Conservation (phyloP, 2,113 vertebrate species). For the Amazona guildingii region DNA sequence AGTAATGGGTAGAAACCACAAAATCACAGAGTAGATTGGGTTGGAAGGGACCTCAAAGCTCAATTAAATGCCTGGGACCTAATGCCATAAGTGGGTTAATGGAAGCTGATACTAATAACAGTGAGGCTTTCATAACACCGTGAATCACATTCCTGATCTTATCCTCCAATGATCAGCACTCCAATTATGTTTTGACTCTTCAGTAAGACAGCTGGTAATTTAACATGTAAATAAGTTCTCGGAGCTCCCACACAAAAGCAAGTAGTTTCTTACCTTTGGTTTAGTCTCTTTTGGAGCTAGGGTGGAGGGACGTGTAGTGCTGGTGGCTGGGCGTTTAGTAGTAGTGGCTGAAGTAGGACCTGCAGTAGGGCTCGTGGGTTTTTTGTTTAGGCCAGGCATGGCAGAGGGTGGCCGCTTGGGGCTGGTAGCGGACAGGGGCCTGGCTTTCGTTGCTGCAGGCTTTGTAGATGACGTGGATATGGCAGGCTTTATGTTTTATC, state of each 20-base stretch:
- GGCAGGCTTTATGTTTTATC: conserved; percentile 72
- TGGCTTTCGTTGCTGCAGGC: conserved; percentile 75
- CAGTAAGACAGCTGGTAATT: fast-evolving
- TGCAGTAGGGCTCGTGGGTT: conserved; percentile 75
- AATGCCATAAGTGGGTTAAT: fast-evolving
- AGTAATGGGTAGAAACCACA: neutral
- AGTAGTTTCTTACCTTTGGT: conserved; percentile 82
- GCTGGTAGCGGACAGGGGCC: conserved; percentile 61
- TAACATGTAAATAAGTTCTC: fast-evolving
- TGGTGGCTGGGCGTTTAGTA: conserved; percentile 70
- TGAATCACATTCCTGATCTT: fast-evolving
- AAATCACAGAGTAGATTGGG: neutral
- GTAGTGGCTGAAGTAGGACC: conserved; percentile 57
- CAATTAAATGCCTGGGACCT: neutral
- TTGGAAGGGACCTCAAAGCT: neutral
- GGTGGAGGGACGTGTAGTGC: conserved; percentile 58
- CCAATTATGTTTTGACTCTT: fast-evolving
- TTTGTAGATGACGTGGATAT: conserved; percentile 72
- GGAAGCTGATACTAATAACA: neutral
- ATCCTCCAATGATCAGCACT: fast-evolving
- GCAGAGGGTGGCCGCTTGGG: conserved; percentile 78
- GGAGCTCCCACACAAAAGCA: neutral
- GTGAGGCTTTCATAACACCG: fast-evolving
- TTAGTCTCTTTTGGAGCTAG: conserved; percentile 76
- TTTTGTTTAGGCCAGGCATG: conserved; percentile 80